These are phyloP conservation scores for Sarcophaga subvicina DNA, from an alignment of 2,888 invertebrate species.

Conservation along the genomic window DNA sequence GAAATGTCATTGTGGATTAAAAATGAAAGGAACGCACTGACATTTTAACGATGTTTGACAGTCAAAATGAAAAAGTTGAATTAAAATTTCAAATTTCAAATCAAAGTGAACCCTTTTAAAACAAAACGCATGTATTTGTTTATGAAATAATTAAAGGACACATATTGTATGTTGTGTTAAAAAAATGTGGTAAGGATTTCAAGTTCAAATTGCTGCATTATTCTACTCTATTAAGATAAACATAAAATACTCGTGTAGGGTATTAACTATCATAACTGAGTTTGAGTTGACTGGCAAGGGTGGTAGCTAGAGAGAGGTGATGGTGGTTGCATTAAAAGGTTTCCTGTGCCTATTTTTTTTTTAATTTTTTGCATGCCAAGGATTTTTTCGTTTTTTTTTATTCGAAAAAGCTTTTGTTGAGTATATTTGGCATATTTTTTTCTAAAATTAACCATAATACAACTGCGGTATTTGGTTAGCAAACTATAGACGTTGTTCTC, in stretches of 20 bases:
- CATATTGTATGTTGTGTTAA: slow-evolving; percentile 72
- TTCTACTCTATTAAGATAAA: no score
- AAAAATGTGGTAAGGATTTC: neutral
- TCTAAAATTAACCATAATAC: slow-evolving; percentile 69
- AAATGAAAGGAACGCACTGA: slow-evolving; percentile 44
- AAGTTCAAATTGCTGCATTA: neutral
- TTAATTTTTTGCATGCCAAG: no score
- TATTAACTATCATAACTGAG: slow-evolving; percentile 45
- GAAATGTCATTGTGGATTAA: slow-evolving; percentile 71
- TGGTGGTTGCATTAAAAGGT: slow-evolving; percentile 36
- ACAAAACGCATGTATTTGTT: slow-evolving; percentile 30
- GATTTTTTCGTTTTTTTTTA: slow-evolving; percentile 33
- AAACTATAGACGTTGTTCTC: slow-evolving; percentile 52
- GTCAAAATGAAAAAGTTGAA: slow-evolving; percentile 47
- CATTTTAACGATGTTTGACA: slow-evolving; percentile 63
- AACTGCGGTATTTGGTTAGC: slow-evolving; percentile 60
- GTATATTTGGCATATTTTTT: neutral
- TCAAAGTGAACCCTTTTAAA: slow-evolving; percentile 29
- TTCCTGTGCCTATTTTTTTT: neutral
- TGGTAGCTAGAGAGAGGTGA: no score
- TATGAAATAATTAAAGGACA: slow-evolving; percentile 77
- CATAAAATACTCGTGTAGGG: slow-evolving; percentile 15
- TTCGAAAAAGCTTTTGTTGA: no score
- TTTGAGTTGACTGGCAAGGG: no score
- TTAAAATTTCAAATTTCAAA: slow-evolving; percentile 29